phyloP scores from a whole-genome alignment of 1,140 invertebrate species.

The Pachyrhynchus sulphureomaculatus region DNA sequence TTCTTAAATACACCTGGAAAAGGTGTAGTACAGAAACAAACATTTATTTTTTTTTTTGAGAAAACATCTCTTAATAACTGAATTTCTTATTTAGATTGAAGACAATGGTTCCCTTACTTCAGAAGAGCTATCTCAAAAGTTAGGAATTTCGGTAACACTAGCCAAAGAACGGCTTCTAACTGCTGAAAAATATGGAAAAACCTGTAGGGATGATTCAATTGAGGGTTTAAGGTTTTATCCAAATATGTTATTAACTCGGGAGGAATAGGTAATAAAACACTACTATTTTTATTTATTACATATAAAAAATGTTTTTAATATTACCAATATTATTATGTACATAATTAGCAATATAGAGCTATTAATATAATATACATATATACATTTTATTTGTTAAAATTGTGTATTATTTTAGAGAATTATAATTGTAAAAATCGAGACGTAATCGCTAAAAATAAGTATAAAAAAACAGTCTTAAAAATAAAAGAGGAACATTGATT shows the following conservation, averaged over 20 bases:
- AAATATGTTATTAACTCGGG: constrained; percentile 70
- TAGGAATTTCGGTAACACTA: constrained; percentile 83
- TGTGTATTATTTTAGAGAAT: neutral
- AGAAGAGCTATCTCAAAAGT: constrained; percentile 78
- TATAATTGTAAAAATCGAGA: neutral
- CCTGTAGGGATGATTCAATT: constrained; percentile 92
- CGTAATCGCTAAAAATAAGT: constrained; percentile 2
- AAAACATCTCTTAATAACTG: no score
- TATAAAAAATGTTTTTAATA: no score
- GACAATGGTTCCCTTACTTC: constrained; percentile 74
- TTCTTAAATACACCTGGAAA: no score
- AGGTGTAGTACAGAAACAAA: no score
- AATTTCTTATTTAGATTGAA: constrained; percentile 64
- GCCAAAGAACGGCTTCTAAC: constrained; percentile 84
- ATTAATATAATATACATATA: constrained; percentile 16
- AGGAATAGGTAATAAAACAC: constrained; percentile 18
- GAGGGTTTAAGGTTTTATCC: constrained; percentile 92
- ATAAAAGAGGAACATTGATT: constrained; percentile 8
- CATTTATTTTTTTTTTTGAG: no score
- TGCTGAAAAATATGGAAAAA: constrained; percentile 78
- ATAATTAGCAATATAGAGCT: neutral
- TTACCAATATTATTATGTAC: no score
- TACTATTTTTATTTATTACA: no score
- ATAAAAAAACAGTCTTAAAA: constrained; percentile 20
- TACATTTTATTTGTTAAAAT: neutral